Conservation (phyloP, 2,888 invertebrate genomes). For the Drosophila nr. perissopoda region DNA sequence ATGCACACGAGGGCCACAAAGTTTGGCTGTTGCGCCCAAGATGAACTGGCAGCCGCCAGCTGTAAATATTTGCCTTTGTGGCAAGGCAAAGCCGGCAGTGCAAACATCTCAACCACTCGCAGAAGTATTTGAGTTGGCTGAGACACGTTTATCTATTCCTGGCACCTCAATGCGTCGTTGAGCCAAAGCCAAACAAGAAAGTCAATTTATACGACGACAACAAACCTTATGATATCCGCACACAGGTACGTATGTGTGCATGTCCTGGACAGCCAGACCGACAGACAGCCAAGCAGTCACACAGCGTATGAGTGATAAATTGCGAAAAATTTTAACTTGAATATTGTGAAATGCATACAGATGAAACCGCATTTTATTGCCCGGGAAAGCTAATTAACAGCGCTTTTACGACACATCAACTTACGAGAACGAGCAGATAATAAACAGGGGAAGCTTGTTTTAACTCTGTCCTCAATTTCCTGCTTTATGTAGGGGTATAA, state of each 20-base stretch:
- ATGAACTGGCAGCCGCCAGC: not conserved
- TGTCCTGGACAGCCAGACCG: not conserved
- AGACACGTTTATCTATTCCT: constrained; percentile 38
- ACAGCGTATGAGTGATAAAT: constrained; percentile 38
- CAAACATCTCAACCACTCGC: constrained; percentile 65
- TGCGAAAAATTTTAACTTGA: constrained; percentile 35
- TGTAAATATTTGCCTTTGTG: constrained; percentile 76
- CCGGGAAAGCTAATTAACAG: constrained; percentile 55
- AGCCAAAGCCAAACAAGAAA: constrained; percentile 33
- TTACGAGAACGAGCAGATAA: constrained; percentile 50
- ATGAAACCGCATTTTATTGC: constrained; percentile 52
- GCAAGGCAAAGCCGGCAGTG: constrained; percentile 46
- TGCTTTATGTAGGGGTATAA: constrained; percentile 42
- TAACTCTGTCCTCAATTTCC: constrained; percentile 40
- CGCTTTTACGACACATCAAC: constrained; percentile 49
- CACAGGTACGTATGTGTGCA: not conserved
- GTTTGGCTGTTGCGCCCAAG: constrained; percentile 33
- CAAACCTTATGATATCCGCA: constrained; percentile 20
- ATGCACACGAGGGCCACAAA: constrained; percentile 59
- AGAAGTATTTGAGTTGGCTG: constrained; percentile 23
- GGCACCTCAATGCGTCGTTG: constrained; percentile 44
- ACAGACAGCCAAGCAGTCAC: not conserved
- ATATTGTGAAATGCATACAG: constrained; percentile 41
- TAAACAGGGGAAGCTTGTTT: constrained; percentile 58
- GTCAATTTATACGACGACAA: constrained; percentile 50